These are phyloP conservation scores for Musca domestica DNA, from an alignment of 1,140 invertebrate species.

Conservation along the genomic window DNA sequence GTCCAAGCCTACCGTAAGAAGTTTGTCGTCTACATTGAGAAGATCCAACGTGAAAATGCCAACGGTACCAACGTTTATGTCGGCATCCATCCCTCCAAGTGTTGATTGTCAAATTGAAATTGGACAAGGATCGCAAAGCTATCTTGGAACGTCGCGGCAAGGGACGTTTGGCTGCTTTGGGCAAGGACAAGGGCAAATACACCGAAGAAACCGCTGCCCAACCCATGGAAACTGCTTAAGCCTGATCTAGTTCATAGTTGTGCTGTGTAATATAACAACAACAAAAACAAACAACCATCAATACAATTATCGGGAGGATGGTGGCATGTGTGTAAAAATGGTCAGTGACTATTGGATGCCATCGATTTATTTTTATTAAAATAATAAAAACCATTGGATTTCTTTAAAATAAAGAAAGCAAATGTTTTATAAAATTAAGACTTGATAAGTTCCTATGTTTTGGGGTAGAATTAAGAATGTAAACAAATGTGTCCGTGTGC, in stretches of 20 bases:
- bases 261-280: conserved; percentile 3
- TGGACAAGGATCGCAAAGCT: conserved; percentile 97
- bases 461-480: no score
- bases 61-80: conserved; percentile 98
- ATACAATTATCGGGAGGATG: neutral
- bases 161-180: conserved; percentile 84
- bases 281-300: neutral
- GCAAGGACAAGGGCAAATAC: conserved; percentile 98
- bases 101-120: conserved; percentile 98
- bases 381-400: no score
- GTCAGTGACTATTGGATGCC: no score
- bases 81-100: conserved; percentile 98
- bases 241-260: conserved; percentile 9
- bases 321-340: no score
- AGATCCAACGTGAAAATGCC: conserved; percentile 97
- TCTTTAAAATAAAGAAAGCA: no score
- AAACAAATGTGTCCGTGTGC: no score
- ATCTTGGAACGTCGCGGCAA: conserved; percentile 94
- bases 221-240: conserved; percentile 46
- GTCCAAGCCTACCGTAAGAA: conserved; percentile 98
- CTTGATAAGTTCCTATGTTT: no score
- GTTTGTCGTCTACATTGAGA: conserved; percentile 97
- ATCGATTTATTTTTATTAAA: no score
- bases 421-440: no score
- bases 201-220: conserved; percentile 86